Base-by-base conservation (phyloP, 2,888 invertebrate genomes). In the Dichetophora obliterata region DNA sequence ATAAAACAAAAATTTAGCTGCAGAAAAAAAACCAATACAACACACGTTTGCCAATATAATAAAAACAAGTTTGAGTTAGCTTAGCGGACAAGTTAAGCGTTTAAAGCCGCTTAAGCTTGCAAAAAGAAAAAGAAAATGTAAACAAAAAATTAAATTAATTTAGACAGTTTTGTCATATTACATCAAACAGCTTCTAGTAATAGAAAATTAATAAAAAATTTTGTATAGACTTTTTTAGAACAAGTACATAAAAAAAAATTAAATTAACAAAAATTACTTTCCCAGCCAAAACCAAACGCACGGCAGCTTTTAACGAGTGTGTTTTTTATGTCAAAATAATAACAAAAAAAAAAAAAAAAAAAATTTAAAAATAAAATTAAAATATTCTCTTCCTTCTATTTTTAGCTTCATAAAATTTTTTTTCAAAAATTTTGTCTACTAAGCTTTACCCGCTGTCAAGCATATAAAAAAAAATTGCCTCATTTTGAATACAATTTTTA, bases 401-500 rank as follows among this genome's bases (percentile, higher is more conserved):
- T 71, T 9, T 34, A 72, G 72, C 37, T 72, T 72, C 37, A 27
- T 61, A 24, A 59, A 59, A 61, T 16, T 72, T 72, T 72, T 61
- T 24, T 22, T 43, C 5, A 5, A 59, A 59, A 72, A 37, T 24
- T 72, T 61, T 68, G 68, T 43, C 11, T 24, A 19, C 34, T 37
- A 54, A 70, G 31, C 27, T 50, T 8, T 3, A 66, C 8, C 24
- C 43, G 27, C n/a, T 27, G 31, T 31, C 14, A 3, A 27, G 63
- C 63, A 27, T 22, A 16, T 61, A 24, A 31, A 14, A 24, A 31
- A 57, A 16, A 22, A 71, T 34, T 37, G 34, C 59, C 19, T 14
- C 16, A 16, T 72, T 72, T 72, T 72, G 59, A 57, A 43, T 61
- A 72, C 37, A 31, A 72, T 72, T 72, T 72, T 37, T 37, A 22